Evolutionary conservation across 2,888 invertebrate species (phyloP).

Genomic region (Protonemura montana): DNA sequence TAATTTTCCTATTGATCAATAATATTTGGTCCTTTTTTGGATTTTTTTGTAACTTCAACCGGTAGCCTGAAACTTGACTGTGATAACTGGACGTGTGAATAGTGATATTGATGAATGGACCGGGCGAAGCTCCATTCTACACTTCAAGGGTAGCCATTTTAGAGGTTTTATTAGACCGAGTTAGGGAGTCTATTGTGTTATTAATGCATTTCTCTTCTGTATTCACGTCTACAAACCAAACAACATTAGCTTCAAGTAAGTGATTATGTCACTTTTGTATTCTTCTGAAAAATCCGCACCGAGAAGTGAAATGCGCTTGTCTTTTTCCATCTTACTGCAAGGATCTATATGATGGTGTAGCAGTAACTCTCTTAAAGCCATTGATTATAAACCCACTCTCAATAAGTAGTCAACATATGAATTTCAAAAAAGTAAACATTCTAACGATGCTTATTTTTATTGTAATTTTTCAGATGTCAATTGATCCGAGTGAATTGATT

Average conservation of each 20-base stretch:
- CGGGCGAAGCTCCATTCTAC: too few species aligned
- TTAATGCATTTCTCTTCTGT: background rate
- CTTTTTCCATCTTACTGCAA: background rate
- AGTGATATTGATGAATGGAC: too few species aligned
- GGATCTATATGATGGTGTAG: background rate
- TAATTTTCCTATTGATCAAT: too few species aligned
- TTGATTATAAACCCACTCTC: too few species aligned
- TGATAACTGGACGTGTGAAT: too few species aligned
- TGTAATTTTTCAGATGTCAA: slow-evolving; percentile 46
- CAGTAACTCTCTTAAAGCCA: too few species aligned
- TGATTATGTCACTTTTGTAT: background rate
- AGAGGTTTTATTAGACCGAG: background rate
- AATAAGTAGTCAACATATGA: too few species aligned
- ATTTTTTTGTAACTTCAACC: too few species aligned
- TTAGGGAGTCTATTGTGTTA: background rate
- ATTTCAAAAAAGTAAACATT: too few species aligned
- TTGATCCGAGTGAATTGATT: slow-evolving; percentile 48
- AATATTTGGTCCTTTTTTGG: too few species aligned
- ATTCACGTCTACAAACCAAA: background rate
- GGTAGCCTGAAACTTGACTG: too few species aligned
- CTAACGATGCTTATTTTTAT: background rate
- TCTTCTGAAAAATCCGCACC: background rate
- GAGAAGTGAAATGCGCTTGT: background rate
- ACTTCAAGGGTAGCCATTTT: background rate
- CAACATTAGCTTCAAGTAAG: background rate